Evolutionary conservation across 2,888 invertebrate species (phyloP).

Genomic region (Taenaris catops): DNA sequence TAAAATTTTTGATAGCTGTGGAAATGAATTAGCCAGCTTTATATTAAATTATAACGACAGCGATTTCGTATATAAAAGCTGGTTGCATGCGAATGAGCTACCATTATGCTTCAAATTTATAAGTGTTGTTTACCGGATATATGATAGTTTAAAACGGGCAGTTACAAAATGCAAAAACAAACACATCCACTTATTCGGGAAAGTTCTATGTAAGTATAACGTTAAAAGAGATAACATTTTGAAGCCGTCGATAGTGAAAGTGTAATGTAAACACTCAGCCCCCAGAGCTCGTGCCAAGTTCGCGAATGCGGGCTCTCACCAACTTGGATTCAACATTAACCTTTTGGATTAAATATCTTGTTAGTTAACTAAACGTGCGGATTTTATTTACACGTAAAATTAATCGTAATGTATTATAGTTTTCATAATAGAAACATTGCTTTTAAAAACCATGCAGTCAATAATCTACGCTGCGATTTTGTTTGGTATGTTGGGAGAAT

Average conservation of each 20-base stretch:
- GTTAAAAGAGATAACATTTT: conserved; percentile 15
- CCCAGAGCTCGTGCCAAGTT: conserved; percentile 21
- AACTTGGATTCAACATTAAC: conserved; percentile 24
- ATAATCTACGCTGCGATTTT: no score
- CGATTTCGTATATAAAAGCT: conserved; percentile 6
- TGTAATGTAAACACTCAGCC: conserved; percentile 25
- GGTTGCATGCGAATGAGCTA: conserved; percentile 7
- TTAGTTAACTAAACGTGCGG: conserved; percentile 21
- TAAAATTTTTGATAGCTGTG: conserved; percentile 1
- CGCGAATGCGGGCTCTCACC: conserved; percentile 23
- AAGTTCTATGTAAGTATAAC: no score
- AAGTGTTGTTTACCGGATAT: no score
- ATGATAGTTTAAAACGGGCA: conserved; percentile 6
- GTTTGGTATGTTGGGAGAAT: no score
- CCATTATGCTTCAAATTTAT: conserved; percentile 7
- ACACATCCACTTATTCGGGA: neutral
- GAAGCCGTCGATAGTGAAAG: conserved; percentile 25
- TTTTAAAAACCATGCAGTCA: neutral
- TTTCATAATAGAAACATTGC: neutral
- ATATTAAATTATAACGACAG: conserved; percentile 9
- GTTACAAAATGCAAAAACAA: conserved; percentile 6
- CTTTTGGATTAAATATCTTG: conserved; percentile 8
- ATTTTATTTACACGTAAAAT: conserved; percentile 30
- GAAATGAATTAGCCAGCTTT: neutral
- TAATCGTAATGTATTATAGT: neutral